Evolutionary conservation across 2,888 invertebrate species (phyloP).

Genomic region (Branchinecta sandiegonensis): DNA sequence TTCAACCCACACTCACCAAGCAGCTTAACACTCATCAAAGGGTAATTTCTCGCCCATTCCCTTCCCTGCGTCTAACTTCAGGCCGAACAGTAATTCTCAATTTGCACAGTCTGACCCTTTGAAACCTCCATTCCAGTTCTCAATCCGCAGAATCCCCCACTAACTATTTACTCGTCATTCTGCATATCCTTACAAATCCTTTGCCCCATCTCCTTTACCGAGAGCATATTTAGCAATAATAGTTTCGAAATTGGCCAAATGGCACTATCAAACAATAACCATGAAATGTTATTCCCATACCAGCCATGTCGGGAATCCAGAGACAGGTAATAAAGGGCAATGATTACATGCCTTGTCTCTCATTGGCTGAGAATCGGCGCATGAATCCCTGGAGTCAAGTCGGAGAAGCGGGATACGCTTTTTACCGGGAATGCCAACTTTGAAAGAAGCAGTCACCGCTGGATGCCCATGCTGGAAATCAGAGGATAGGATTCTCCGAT

Average conservation of each 20-base stretch:
- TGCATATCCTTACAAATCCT: constrained; percentile 14
- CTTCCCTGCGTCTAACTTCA: not conserved
- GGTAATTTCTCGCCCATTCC: not conserved
- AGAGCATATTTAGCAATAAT: constrained; percentile 7
- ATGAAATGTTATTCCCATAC: constrained; percentile 16
- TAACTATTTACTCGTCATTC: not conserved
- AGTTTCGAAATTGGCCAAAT: constrained; percentile 7
- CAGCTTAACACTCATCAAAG: too few species aligned
- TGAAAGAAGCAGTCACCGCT: too few species aligned
- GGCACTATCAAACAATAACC: constrained; percentile 14
- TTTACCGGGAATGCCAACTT: too few species aligned
- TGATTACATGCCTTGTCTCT: not conserved
- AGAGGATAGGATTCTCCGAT: too few species aligned
- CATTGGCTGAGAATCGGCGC: not conserved
- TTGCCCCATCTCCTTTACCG: not conserved
- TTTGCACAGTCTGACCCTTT: not conserved
- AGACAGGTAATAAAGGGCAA: constrained; percentile 12
- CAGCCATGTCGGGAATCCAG: not conserved
- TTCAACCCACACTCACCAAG: too few species aligned
- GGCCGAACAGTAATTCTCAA: not conserved
- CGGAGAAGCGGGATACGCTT: too few species aligned
- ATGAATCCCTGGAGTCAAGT: not conserved
- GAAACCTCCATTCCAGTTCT: not conserved
- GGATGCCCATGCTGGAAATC: too few species aligned
- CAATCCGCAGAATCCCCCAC: not conserved